Evolutionary conservation across 2,888 invertebrate species (phyloP), one percentile per base, ranked within the genome.

Genomic region (Cheilosia urbana): DNA sequence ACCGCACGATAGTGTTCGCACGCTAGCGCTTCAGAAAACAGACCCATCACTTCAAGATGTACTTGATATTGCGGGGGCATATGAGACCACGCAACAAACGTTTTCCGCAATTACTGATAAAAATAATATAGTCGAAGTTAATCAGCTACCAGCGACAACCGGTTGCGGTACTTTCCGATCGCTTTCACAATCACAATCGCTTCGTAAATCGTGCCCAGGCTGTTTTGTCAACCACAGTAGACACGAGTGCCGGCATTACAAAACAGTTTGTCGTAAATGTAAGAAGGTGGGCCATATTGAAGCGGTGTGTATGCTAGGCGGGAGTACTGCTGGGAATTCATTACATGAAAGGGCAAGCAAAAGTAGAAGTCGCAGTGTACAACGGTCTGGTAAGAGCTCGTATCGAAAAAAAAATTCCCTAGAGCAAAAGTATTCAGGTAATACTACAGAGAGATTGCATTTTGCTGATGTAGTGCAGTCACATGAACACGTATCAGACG

Each of bases 181-280:
- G 15, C 45, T 24, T n/a, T n/a, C 69, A 21, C 24, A 6, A 5
- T 27, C 73, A n/a, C 65, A 49, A 27, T 57, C 47, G 4, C n/a
- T 21, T 17, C 40, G 47, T 17, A 65, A 73, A 37, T 65, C 65
- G n/a, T 73, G 51, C 15, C 47, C 65, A 7, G 27, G 27, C n/a
- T 37, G 49, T 57, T 65, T 65, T 7, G 15, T 30, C 30, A 30
- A 65, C 17, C 47, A 65, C 34, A 45, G 30, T 15, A 57, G 73
- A 5, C 40, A 1, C 21, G 45, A 75, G 4, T 65, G 24, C 24
- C 24, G 24, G 24, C 24, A 24, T 24, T 24, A 24, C 24, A 24
- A 24, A 24, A 24, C 24, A 24, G 24, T 24, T 24, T 24, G 24
- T 24, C 24, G 24, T 24, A 24, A 24, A 24, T 24, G 24, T 24